These are phyloP conservation scores for Notamacropus eugenii DNA, from an alignment of 2,797 vertebrate genomes.

Conservation along the genomic window DNA sequence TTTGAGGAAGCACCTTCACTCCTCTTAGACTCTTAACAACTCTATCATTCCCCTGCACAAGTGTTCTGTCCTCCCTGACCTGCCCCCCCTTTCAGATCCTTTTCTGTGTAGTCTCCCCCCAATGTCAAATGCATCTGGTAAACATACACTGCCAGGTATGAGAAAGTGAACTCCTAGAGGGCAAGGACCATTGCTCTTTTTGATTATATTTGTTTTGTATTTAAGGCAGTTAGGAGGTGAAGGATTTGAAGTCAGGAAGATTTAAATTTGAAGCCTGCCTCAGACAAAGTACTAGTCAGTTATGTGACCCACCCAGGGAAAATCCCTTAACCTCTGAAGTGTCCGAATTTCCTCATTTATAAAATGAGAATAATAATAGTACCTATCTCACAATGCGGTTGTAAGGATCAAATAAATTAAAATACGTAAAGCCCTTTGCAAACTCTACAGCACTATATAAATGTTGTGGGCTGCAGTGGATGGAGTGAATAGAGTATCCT, in stretches of 20 bases:
- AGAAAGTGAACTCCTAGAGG: neutral
- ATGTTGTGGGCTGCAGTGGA: neutral
- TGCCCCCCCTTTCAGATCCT: neutral
- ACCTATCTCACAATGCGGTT: neutral
- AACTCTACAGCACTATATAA: neutral
- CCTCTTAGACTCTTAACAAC: neutral
- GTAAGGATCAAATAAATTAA: neutral
- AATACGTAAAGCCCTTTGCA: neutral
- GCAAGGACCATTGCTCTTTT: neutral
- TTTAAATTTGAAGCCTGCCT: neutral
- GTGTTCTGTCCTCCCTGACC: neutral
- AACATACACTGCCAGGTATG: neutral
- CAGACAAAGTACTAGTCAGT: neutral
- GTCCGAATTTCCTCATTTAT: neutral
- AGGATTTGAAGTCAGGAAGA: neutral
- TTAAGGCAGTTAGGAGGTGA: neutral
- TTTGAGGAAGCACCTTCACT: neutral
- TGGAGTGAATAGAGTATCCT: neutral
- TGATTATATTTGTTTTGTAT: neutral
- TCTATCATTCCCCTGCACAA: neutral
- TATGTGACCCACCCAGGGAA: neutral
- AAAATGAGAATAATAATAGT: neutral
- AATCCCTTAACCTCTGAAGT: neutral
- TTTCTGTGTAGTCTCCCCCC: neutral
- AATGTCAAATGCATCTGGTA: neutral